A percentile compares a stretch with the other conserved stretches of the same genome.
Conservation (phyloP, 2,113 vertebrate genomes). For the Dinomys branickii region DNA sequence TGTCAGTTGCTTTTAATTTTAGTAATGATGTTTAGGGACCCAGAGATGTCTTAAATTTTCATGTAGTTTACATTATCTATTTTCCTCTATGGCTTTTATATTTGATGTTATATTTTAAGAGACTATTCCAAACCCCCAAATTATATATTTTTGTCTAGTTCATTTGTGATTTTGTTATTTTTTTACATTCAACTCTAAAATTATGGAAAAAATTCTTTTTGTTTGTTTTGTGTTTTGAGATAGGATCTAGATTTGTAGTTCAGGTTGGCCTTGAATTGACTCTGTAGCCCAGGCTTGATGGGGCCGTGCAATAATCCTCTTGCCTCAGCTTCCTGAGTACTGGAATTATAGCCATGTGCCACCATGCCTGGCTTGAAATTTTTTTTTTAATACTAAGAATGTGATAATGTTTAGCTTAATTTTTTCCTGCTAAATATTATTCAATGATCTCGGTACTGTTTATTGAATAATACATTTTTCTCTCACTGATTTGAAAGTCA, state of each 20-base stretch:
- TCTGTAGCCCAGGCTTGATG: neutral
- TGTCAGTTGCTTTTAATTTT: constrained; percentile 30
- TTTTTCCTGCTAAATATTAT: neutral
- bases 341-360: neutral
- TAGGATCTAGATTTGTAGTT: neutral
- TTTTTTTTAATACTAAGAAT: constrained; percentile 7
- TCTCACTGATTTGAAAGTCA: neutral
- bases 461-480: neutral
- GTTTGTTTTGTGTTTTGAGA: neutral
- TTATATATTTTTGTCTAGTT: neutral
- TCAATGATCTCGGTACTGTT: neutral
- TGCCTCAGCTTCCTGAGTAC: neutral
- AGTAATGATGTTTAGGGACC: neutral
- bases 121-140: neutral
- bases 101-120: neutral
- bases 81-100: neutral
- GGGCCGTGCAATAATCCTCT: neutral
- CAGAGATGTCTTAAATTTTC: neutral
- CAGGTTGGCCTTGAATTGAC: neutral
- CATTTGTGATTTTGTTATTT: neutral
- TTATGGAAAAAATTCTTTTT: neutral
- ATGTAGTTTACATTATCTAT: neutral
- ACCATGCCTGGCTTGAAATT: neutral
- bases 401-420: neutral
- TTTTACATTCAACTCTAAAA: neutral